Evolutionary conservation across 1,140 invertebrate genomes (phyloP).

Genomic region (Araneus ventricosus): DNA sequence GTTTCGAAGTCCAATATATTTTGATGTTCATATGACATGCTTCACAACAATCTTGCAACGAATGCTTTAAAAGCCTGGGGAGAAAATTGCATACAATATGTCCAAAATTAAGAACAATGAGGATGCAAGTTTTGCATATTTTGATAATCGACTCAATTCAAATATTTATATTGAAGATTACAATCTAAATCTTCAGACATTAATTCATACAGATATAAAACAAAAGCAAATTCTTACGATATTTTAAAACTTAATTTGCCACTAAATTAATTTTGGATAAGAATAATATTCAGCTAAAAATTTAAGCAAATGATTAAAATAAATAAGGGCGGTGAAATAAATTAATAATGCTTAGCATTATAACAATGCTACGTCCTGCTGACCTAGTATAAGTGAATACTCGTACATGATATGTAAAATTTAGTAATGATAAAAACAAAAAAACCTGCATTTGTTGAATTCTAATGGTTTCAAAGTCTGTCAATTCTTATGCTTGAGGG

Average conservation of each 20-base stretch:
- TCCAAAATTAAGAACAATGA: background rate
- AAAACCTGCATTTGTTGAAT: background rate
- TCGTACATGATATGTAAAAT: conserved; percentile 16
- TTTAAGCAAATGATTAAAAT: background rate
- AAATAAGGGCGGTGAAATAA: background rate
- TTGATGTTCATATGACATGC: background rate
- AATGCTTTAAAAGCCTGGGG: background rate
- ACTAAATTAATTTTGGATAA: too few species aligned
- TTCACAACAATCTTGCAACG: background rate
- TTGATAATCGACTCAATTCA: too few species aligned
- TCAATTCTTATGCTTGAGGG: conserved; percentile 37
- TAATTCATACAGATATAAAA: too few species aligned
- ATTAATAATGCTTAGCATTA: conserved; percentile 16
- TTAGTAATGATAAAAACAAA: background rate
- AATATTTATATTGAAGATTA: too few species aligned
- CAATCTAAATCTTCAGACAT: too few species aligned
- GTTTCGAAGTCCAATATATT: background rate
- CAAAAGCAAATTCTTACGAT: too few species aligned
- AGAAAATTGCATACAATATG: background rate
- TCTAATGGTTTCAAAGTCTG: background rate
- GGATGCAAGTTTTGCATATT: background rate
- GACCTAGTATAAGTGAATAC: background rate
- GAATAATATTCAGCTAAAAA: background rate
- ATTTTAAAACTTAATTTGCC: too few species aligned
- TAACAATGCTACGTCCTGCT: conserved; percentile 16